Evolutionary conservation across 2,888 invertebrate species (phyloP).

Genomic region (Limnephilus lunatus): DNA sequence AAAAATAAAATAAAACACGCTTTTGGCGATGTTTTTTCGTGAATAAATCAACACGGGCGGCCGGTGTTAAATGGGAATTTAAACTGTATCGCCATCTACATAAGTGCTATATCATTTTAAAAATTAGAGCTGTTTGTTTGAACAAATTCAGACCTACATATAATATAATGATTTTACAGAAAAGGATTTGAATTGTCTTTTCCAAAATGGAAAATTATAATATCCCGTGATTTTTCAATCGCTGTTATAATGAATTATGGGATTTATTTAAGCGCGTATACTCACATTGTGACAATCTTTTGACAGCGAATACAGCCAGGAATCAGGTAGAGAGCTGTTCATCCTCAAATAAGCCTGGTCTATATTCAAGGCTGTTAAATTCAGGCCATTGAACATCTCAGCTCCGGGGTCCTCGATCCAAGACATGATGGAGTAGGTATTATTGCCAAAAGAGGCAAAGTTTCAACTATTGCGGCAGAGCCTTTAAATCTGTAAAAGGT

Average conservation of each 20-base stretch:
- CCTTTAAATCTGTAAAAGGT: background rate
- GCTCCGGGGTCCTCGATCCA: constrained; percentile 80
- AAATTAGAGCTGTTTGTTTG: too few species aligned
- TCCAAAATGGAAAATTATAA: too few species aligned
- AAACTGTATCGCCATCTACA: too few species aligned
- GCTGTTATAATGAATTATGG: background rate
- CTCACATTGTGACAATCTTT: constrained; percentile 61
- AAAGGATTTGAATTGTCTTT: too few species aligned
- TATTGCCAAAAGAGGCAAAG: background rate
- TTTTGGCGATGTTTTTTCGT: too few species aligned
- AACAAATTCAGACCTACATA: too few species aligned
- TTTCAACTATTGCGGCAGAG: background rate
- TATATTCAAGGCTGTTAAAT: constrained; percentile 78
- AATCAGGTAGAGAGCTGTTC: constrained; percentile 12
- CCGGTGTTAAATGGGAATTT: too few species aligned
- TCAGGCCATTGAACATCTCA: constrained; percentile 75
- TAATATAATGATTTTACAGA: too few species aligned
- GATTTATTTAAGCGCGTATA: background rate
- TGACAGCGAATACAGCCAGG: constrained; percentile 60
- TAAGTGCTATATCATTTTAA: too few species aligned
- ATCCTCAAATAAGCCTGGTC: constrained; percentile 83
- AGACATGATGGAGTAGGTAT: constrained; percentile 72
- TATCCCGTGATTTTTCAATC: background rate
- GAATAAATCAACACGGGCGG: too few species aligned
- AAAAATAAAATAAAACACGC: too few species aligned